Evolutionary conservation across 2,888 invertebrate species (phyloP), one percentile per base, ranked within the genome.

Genomic region (Orthosia incerta): DNA sequence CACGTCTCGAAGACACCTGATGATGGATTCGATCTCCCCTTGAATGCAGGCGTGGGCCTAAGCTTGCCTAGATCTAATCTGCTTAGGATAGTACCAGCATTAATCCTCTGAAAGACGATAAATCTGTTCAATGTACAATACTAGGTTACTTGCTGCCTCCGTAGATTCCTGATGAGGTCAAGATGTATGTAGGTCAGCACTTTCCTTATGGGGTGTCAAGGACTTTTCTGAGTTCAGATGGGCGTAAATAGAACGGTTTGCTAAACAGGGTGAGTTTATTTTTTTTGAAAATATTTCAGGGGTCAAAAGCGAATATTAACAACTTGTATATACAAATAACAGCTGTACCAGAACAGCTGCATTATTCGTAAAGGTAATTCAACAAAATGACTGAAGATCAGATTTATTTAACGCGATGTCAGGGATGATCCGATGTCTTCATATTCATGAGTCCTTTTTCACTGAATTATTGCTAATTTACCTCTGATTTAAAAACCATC

Each of bases 61-160:
- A 86, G 87, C 86, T 87, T 82, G 86, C 70, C 88, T 88, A 89
- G 88, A 89, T 86, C 86, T 84, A 85, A 89, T 87, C 86, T 85
- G 88, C 85, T 88, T 90, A 90, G 90, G 90, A 85, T 89, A 84
- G 85, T 77, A 80, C 79, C 72, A 77, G 67, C 76, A 82, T 84
- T 79, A 73, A 86, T 79, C 74, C 65, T 67, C 67, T 62, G 31
- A 67, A 82, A 80, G 67, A 79, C 76, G 60, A 70, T 61, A 2
- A 53, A 82, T 82, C 69, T 74, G 76, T 73, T 80, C 75, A 82
- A 69, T 80, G 66, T 79, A 59, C 63, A 39, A 72, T 39, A 66
- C 62, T 76, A 23, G 2, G 55, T 16, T 66, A 59, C 51, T 61
- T 68, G 18, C 71, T 63, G 59, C 46, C 50, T 72, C 50, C 71